Evolutionary conservation across 2,888 invertebrate genomes (phyloP).

Genomic region (Zaprionus lineosus): DNA sequence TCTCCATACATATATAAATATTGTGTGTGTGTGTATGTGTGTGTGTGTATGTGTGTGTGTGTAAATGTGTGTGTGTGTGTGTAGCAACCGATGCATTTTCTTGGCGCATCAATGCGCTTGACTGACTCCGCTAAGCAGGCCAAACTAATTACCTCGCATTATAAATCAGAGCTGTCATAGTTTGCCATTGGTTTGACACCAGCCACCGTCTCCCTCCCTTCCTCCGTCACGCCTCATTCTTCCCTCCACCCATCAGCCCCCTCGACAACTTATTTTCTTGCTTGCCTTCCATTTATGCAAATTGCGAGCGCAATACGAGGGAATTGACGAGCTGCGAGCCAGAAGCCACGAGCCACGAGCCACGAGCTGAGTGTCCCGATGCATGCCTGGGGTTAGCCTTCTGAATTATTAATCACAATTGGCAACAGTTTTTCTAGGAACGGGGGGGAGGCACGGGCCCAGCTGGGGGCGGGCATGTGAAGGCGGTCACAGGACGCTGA

Average conservation of each 20-base stretch:
- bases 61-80: too few relatives aligned
- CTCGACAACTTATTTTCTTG: slow-evolving; percentile 22
- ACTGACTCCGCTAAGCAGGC: slow-evolving; percentile 57
- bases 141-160: slow-evolving; percentile 74
- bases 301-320: slow-evolving; percentile 48
- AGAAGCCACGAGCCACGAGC: too few relatives aligned
- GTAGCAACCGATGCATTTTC: slow-evolving; percentile 47
- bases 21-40: too few relatives aligned
- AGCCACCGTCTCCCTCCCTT: slow-evolving; percentile 16
- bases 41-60: too few relatives aligned
- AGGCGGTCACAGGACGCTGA: slow-evolving; percentile 13
- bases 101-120: slow-evolving; percentile 43
- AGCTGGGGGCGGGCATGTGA: background rate
- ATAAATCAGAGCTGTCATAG: slow-evolving; percentile 75
- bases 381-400: slow-evolving; percentile 27
- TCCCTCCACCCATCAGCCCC: slow-evolving; percentile 2
- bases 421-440: slow-evolving; percentile 43
- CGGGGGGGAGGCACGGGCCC: too few relatives aligned
- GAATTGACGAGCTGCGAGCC: slow-evolving; percentile 8
- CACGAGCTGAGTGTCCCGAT: slow-evolving; percentile 1
- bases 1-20: too few relatives aligned
- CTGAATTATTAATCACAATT: slow-evolving; percentile 73
- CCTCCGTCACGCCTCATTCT: background rate
- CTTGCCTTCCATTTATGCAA: slow-evolving; percentile 67
- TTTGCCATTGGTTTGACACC: slow-evolving; percentile 66